phyloP scores from a whole-genome alignment of 2,113 vertebrate genomes.

The Brachyhypopomus occidentalis region DNA sequence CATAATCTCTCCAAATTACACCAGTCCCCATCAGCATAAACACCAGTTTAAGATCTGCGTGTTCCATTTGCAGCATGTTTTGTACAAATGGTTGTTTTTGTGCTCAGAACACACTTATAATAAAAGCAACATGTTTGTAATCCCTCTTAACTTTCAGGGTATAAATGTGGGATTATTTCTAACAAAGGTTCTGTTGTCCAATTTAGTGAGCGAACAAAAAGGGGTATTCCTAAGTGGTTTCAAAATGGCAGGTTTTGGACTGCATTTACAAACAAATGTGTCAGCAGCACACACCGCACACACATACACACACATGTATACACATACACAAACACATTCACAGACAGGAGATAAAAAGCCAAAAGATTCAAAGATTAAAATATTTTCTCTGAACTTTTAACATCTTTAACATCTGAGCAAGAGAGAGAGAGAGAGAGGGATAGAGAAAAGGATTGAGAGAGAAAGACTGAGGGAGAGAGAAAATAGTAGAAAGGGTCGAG shows the following conservation, averaged over 20 bases:
- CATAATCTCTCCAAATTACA: background rate
- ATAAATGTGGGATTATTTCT: background rate
- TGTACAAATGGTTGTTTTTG: background rate
- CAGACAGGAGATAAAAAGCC: slow-evolving; percentile 17
- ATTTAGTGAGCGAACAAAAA: background rate
- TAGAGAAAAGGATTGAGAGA: background rate
- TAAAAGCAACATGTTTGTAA: background rate
- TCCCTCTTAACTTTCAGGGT: background rate
- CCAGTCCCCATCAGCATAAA: background rate
- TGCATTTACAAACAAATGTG: background rate
- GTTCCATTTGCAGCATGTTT: background rate
- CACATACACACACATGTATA: background rate
- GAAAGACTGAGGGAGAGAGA: background rate
- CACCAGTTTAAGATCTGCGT: background rate
- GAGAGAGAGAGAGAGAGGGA: background rate
- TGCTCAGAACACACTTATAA: background rate
- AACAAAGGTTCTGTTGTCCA: background rate
- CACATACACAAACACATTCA: background rate
- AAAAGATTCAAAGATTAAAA: slow-evolving; percentile 25
- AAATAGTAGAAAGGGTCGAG: background rate
- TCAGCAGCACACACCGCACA: slow-evolving; percentile 6
- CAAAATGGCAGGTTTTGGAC: slow-evolving; percentile 4
- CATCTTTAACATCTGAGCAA: background rate
- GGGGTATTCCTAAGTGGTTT: background rate
- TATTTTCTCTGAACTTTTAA: slow-evolving; percentile 32